phyloP scores from a whole-genome alignment of 2,888 invertebrate species.

The Opisthograptis luteolata region DNA sequence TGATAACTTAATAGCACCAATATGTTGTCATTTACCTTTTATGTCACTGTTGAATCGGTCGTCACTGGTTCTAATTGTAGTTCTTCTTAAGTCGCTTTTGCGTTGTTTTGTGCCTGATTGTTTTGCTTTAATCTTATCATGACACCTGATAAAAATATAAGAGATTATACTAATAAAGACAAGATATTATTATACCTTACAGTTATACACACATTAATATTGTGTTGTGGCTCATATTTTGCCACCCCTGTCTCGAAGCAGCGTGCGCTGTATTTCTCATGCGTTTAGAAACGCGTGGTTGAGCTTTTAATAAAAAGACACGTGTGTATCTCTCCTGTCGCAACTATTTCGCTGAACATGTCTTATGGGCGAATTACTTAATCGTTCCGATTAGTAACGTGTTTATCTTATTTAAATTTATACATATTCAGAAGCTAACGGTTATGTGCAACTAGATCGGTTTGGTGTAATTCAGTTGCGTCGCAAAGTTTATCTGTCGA shows the following conservation, averaged over 20 bases:
- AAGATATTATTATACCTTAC: too few relatives aligned
- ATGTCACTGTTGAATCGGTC: conserved; percentile 20
- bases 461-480: conserved; percentile 6
- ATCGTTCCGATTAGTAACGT: conserved; percentile 29
- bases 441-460: conserved; percentile 6
- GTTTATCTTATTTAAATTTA: conserved; percentile 16
- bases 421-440: not conserved
- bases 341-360: conserved; percentile 42
- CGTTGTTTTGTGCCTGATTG: conserved; percentile 31
- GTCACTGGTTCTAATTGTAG: conserved; percentile 25
- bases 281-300: conserved; percentile 41
- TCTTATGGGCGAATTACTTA: conserved; percentile 38
- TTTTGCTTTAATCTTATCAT: conserved; percentile 29
- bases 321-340: conserved; percentile 46
- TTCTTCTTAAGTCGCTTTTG: conserved; percentile 25
- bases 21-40: conserved; percentile 11
- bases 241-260: conserved; percentile 6
- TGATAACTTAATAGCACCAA: conserved; percentile 26
- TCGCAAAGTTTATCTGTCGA: not conserved
- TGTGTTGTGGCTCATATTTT: too few relatives aligned
- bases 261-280: conserved; percentile 34
- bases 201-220: too few relatives aligned
- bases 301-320: conserved; percentile 43
- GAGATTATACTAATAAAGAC: conserved; percentile 23
- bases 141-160: conserved; percentile 22